Evolutionary conservation across 2,113 vertebrate genomes (phyloP).

Genomic region (Candoia aspera): DNA sequence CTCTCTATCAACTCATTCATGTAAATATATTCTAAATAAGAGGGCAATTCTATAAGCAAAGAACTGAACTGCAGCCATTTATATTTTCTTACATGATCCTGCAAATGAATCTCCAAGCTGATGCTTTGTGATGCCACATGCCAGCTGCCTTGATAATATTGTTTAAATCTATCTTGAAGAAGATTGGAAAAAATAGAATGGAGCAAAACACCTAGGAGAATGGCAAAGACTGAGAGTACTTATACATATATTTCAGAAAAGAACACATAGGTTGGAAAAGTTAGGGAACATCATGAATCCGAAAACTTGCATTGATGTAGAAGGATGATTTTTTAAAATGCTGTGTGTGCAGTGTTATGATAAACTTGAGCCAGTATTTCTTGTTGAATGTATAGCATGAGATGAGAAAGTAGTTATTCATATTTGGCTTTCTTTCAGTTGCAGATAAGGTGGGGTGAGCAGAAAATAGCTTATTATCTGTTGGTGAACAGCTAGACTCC

Average conservation of each 20-base stretch:
- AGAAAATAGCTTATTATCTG: background rate
- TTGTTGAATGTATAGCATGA: background rate
- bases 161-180: background rate
- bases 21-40: background rate
- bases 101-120: background rate
- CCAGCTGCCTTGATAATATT: background rate
- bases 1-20: background rate
- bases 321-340: background rate
- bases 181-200: background rate
- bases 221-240: background rate
- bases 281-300: background rate
- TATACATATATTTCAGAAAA: background rate
- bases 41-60: background rate
- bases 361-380: background rate
- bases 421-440: background rate
- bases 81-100: background rate
- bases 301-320: no score
- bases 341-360: background rate
- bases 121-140: background rate
- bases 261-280: background rate
- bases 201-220: background rate
- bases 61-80: background rate
- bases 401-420: background rate
- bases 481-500: background rate
- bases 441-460: background rate